Percentiles rank a stretch among this genome's conserved stretches.
Evolutionary conservation across 2,113 vertebrate genomes (phyloP).

Genomic region (Vidua macroura): DNA sequence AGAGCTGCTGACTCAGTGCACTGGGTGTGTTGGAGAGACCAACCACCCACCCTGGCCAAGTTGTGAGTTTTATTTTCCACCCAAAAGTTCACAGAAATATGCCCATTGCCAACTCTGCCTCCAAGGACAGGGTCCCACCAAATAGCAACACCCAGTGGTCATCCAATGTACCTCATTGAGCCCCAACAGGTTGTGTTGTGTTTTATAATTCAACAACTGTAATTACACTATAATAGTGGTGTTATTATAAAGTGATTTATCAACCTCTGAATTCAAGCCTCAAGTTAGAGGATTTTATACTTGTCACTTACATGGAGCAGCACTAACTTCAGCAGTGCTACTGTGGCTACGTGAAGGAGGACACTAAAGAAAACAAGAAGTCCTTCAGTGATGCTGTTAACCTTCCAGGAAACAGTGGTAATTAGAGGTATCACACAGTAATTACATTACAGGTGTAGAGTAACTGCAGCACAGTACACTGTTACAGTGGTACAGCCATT

Average conservation of each 20-base stretch:
- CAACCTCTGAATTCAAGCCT: not conserved
- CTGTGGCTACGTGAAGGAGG: not conserved
- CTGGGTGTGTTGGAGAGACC: not conserved
- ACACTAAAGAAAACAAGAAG: conserved; percentile 21
- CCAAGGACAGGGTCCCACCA: not conserved
- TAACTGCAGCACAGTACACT: not conserved
- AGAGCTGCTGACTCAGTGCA: not conserved
- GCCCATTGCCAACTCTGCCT: not conserved
- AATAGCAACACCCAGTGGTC: not conserved
- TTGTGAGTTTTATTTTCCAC: not conserved
- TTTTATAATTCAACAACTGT: not conserved
- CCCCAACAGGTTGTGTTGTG: not conserved
- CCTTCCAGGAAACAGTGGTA: conserved; percentile 43
- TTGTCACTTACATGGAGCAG: not conserved
- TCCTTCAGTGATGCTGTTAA: conserved; percentile 37
- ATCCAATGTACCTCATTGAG: not conserved
- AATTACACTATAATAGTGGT: not conserved
- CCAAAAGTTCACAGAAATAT: not conserved
- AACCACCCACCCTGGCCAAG: not conserved
- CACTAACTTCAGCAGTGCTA: not conserved
- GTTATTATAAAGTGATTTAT: conserved; percentile 3
- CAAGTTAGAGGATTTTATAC: not conserved
- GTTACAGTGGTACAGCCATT: not conserved
- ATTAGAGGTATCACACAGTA: conserved; percentile 44
- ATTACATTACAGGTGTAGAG: conserved; percentile 53